Base-by-base conservation (phyloP, 64 coral and sea anemone genomes). In the Actinia equina region DNA sequence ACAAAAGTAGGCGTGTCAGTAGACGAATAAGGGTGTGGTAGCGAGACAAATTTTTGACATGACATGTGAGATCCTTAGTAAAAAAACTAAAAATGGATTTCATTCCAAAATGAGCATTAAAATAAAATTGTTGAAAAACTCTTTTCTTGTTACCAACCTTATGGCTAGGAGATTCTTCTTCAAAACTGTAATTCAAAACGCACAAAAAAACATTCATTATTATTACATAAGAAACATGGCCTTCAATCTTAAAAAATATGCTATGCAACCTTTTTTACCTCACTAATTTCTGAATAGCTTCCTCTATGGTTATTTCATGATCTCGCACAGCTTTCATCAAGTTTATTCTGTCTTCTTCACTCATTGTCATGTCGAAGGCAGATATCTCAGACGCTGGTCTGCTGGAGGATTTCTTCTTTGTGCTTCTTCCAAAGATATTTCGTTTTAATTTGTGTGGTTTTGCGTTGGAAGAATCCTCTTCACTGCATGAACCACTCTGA, bases 311-410 rank as follows among this genome's bases (percentile, higher is more conserved):
- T 52, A 95, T 89, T 41, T 93, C 92, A 42, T 90, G 83, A 85
- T 86, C 85, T 67, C 89, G 91, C 0, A 99, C 97, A 69, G 76
- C 76, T 57, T 81, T 91, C 97, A 99, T 95, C 11, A 99, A 82
- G 63, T 88, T 92, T 20, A 93, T 99, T 91, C 97, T 92, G 69
- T 95, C 91, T 55, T 93, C 90, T 86, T 99, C 93, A 83, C 88
- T 86, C 97, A 99, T 99, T 59, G 89, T 96, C 84, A 93, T 96
- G 52, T 93, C 91, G 85, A 85, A 90, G 52, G 91, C 94, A 55
- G 89, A 86, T 76, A 96, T 79, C 49, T 93, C 94, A 37, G 91
- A 96, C 76, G 76, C 91, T 52, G 94, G 88, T 63, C 91, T 77
- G 45, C 88, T 93, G 11, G 49, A 57, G 8, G 87, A 46, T 62